Base-by-base conservation (phyloP, 2,888 invertebrate species). In the Amiota minor region DNA sequence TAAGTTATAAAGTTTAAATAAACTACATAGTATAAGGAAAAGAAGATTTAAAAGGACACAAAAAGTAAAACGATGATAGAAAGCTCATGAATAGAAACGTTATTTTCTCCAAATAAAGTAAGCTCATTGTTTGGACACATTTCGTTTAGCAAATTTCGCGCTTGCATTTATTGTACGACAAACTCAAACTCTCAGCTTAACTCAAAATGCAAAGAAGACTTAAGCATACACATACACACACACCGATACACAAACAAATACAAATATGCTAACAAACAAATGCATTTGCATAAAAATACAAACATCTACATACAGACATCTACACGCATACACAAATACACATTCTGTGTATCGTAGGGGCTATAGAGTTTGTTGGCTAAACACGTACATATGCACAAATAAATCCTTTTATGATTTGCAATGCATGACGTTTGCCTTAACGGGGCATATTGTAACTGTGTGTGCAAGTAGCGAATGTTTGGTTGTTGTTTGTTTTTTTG, bases 61-160 rank as follows among this genome's bases (percentile, higher is more conserved):
- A 35, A 35, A 35, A 2, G 35, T 6, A 35, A 8, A 6, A 35
- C 6, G 35, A 35, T 35, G 23, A 23, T 23, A 23, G 23, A 23
- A 23, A 23, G 23, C 23, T 23, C 23, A 23, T 23, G 35, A 35
- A 35, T 35, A 35, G 35, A 35, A 35, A 35, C 35, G 35, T 8
- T 8, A 35, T 35, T 35, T 35, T 35, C 35, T 4, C 35, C 6
- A 35, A 35, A 35, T 8, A 35, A 35, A 20, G 18, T 59, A 59
- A 59, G 59, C 59, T 59, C 23, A 59, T 59, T 59, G 59, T 59
- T 59, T 59, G 59, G 59, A 59, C 59, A 59, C 59, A 59, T n/a
- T 59, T 59, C 20, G 59, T 59, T 35, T 59, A 59, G 59, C 59
- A 59, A 20, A 59, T 16, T 59, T 59, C 18, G 20, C 59, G 20